phyloP scores from a whole-genome alignment of 1,140 invertebrate genomes.

The Drosophila ercepeae region DNA sequence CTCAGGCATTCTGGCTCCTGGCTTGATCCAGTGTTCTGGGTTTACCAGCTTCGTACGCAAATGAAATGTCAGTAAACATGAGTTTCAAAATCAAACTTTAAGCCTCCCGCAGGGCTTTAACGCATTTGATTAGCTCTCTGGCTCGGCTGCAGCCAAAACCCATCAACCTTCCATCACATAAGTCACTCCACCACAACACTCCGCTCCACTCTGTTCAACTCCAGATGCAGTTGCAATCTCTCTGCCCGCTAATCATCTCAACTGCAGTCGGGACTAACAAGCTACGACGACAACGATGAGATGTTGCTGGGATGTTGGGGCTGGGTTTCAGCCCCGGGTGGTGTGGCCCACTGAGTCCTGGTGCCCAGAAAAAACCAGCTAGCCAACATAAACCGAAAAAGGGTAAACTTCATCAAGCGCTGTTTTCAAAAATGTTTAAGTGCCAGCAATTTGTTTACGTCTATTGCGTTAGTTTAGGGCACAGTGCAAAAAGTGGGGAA shows the following conservation, averaged over 20 bases:
- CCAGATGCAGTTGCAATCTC: constrained; percentile 32
- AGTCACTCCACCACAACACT: constrained; percentile 41
- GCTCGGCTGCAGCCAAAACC: constrained; percentile 12
- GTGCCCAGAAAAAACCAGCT: constrained; percentile 11
- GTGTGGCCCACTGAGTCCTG: constrained; percentile 35
- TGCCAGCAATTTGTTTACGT: constrained; percentile 73
- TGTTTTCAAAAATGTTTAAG: constrained; percentile 74
- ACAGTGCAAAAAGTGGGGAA: constrained; percentile 5
- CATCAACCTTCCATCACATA: constrained; percentile 54
- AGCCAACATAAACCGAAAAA: constrained; percentile 42
- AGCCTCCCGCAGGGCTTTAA: constrained; percentile 15
- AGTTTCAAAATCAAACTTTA: constrained; percentile 20
- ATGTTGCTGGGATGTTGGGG: not conserved
- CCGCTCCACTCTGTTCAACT: constrained; percentile 2
- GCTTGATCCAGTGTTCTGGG: not conserved
- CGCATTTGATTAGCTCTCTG: constrained; percentile 43
- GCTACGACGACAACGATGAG: constrained; percentile 38
- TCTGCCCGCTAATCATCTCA: constrained; percentile 58
- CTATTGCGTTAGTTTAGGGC: constrained; percentile 53
- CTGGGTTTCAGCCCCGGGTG: constrained; percentile 14
- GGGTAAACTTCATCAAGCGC: constrained; percentile 68
- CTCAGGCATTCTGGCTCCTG: too few relatives aligned
- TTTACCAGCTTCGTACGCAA: not conserved
- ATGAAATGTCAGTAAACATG: not conserved
- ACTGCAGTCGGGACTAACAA: constrained; percentile 50